Percentiles rank a stretch among this genome's conserved stretches.
Evolutionary conservation across 2,113 vertebrate genomes (phyloP).

Genomic region (Spizaetus ornatus): DNA sequence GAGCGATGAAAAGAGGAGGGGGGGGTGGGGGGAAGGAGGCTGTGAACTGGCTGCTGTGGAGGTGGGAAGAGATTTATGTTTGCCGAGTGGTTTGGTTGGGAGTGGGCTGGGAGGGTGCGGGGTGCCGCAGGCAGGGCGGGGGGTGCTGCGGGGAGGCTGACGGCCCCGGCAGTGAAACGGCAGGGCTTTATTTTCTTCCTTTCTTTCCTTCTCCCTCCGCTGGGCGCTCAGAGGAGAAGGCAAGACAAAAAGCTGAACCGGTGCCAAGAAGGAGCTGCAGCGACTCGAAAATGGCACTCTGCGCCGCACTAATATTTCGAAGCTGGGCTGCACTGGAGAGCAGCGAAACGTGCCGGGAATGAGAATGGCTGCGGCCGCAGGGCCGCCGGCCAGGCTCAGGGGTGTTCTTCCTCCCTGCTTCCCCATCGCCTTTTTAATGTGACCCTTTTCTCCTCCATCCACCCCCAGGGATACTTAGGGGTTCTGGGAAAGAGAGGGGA

Average conservation of each 20-base stretch:
- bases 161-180: not conserved
- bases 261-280: conserved; percentile 65
- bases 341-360: conserved; percentile 57
- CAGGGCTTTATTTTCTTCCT: not conserved
- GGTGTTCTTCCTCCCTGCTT: not conserved
- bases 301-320: conserved; percentile 59
- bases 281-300: conserved; percentile 57
- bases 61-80: not conserved
- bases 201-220: not conserved
- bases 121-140: not conserved
- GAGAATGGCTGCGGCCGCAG: not conserved
- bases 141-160: not conserved
- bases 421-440: conserved; percentile 9
- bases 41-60: not conserved
- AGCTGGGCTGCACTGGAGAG: conserved; percentile 37
- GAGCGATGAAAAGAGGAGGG: not conserved
- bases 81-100: not conserved
- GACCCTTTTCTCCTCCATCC: not conserved
- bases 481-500: not conserved
- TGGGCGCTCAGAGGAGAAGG: not conserved
- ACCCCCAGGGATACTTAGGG: not conserved
- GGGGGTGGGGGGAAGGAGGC: not conserved
- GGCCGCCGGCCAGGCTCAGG: not conserved
- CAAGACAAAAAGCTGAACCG: conserved; percentile 64
- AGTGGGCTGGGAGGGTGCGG: not conserved